phyloP scores from a whole-genome alignment of 2,113 vertebrate species.

The Leiothrix lutea region DNA sequence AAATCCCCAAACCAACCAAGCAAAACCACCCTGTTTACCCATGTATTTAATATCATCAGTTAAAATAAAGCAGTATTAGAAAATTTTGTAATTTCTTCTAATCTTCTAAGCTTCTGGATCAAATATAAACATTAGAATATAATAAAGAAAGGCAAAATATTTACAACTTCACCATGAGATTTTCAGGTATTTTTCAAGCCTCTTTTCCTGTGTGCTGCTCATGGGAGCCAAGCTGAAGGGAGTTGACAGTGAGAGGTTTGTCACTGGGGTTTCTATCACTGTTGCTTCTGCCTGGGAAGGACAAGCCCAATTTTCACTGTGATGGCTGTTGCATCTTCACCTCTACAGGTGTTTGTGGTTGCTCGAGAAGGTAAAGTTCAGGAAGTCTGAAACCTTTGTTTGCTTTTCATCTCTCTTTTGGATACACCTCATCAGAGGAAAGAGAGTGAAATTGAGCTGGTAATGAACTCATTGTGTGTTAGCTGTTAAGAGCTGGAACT shows the following conservation, averaged over 20 bases:
- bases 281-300: rapidly evolving
- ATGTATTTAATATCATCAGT: background rate
- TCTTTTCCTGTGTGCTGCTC: background rate
- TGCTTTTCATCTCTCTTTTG: background rate
- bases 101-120: background rate
- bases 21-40: rapidly evolving
- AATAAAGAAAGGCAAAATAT: background rate
- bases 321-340: background rate
- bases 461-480: background rate
- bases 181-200: background rate
- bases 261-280: background rate
- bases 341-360: background rate
- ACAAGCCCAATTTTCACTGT: background rate
- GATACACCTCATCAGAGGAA: background rate
- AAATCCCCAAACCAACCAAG: rapidly evolving
- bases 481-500: background rate
- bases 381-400: background rate
- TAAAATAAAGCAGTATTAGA: background rate
- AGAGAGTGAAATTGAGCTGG: background rate
- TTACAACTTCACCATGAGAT: background rate
- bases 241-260: background rate
- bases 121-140: background rate
- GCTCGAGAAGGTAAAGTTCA: rapidly evolving
- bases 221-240: background rate
- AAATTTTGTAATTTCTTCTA: background rate